Base-by-base conservation (phyloP, 92 coral and sea anemone genomes). In the Pocillopora meandrina region DNA sequence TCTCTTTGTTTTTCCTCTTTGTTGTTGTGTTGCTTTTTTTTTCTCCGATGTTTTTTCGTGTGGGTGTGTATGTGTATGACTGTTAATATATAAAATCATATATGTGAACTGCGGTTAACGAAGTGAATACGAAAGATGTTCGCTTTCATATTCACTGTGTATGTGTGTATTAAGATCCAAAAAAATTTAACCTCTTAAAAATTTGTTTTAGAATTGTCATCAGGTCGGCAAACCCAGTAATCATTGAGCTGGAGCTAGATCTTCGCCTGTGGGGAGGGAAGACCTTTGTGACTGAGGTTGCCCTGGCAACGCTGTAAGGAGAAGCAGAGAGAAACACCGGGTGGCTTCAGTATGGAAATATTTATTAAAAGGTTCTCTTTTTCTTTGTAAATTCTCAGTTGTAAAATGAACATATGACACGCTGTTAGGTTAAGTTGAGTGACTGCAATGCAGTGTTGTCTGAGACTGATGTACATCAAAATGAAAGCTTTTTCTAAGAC, bases 261-360 rank as follows among this genome's bases (percentile, higher is more conserved):
- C 26, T 23, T 23, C 26, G 26, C 26, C 26, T 65, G 33, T 16
- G 66, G n/a, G 81, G 18, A 76, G 65, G 81, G 63, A 65, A 76
- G n/a, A 76, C 58, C 66, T 58, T 58, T 76, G 81, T 65, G 58
- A 33, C 81, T 18, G 69, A 56, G 52, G 42, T 76, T 18, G 26
- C 23, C 1, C 66, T 76, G 2, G 26, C 21, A 10, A 42, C 66
- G 15, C 34, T 76, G 66, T 65, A 76, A 76, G 55, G 35, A 21
- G 58, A 21, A 57, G 81, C 66, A 26, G 69, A 76, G 52, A 42
- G 10, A 23, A 65, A 10, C 11, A 23, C 26, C 26, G 31, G 11
- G 10, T 19, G 23, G 31, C 12, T 65, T 13, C 4, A n/a, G 0
- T 31, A 15, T 65, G 11, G 20, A 65, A 19, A 9, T 65, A 17